phyloP scores from a whole-genome alignment of 2,113 vertebrate genomes.

The Myotis lucifugus region DNA sequence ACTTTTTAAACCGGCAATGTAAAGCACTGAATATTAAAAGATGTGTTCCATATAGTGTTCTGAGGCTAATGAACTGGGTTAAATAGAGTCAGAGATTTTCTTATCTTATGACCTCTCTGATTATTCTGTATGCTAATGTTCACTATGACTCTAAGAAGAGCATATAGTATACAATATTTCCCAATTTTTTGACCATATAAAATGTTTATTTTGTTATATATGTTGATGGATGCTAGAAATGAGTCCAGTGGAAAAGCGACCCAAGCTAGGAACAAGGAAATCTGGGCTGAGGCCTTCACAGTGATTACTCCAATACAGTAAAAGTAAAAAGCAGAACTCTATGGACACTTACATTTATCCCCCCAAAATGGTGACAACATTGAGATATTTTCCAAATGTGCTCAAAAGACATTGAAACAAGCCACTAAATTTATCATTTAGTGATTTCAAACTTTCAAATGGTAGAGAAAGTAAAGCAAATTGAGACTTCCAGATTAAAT shows the following conservation, averaged over 20 bases:
- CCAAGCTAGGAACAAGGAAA: not conserved
- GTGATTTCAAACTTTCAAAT: conserved; percentile 15
- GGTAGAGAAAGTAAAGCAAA: not conserved
- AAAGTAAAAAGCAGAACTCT: not conserved
- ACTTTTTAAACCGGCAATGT: not conserved
- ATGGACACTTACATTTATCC: not conserved
- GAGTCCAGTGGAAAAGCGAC: not conserved
- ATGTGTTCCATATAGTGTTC: not conserved
- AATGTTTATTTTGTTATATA: not conserved
- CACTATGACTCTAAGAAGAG: not conserved
- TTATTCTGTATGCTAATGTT: not conserved
- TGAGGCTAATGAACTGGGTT: not conserved
- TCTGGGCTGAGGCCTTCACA: not conserved
- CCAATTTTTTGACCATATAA: not conserved
- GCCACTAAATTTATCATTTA: not conserved
- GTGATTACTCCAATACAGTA: not conserved
- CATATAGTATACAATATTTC: not conserved
- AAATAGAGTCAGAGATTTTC: not conserved
- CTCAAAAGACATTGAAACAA: conserved; percentile 13
- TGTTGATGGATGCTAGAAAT: not conserved
- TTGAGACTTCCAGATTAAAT: not conserved
- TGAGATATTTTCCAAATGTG: not conserved
- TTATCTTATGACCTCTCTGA: not conserved
- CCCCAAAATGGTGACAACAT: not conserved
- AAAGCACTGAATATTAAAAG: not conserved